phyloP scores from a whole-genome alignment of 2,797 vertebrate genomes.

The Apodemus agrarius region DNA sequence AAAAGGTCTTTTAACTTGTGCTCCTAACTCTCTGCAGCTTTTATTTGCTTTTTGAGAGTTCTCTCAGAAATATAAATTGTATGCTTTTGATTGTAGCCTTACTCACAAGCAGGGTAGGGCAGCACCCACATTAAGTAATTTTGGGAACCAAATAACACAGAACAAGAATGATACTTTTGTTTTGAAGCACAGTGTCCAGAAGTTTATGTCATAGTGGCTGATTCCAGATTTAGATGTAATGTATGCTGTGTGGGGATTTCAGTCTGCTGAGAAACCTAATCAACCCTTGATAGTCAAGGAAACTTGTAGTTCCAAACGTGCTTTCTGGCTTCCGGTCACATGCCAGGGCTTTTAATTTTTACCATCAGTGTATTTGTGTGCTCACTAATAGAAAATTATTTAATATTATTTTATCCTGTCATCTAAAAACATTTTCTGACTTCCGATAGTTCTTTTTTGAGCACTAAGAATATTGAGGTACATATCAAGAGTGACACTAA shows the following conservation, averaged over 20 bases:
- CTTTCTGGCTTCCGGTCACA: conserved; percentile 52
- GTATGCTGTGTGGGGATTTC: conserved; percentile 30
- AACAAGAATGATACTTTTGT: conserved; percentile 54
- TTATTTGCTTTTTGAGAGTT: conserved; percentile 46
- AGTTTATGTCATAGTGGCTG: conserved; percentile 38
- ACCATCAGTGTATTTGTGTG: conserved; percentile 11
- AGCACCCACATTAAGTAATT: conserved; percentile 58
- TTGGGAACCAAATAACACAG: conserved; percentile 24
- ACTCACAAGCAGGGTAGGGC: conserved; percentile 27
- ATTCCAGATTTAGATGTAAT: conserved; percentile 40
- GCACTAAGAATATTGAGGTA: conserved; percentile 10
- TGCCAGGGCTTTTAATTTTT: conserved; percentile 57
- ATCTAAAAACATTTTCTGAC: conserved; percentile 58
- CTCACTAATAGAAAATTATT: conserved; percentile 46
- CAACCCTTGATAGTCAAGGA: conserved; percentile 44
- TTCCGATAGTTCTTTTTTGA: conserved; percentile 18
- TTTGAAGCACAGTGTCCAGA: conserved; percentile 57
- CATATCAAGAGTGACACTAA: conserved; percentile 40
- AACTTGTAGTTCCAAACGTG: conserved; percentile 44
- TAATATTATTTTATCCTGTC: conserved; percentile 33
- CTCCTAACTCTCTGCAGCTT: conserved; percentile 56
- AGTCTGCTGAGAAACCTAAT: conserved; percentile 55
- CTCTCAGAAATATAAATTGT: background rate
- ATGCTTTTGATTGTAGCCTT: conserved; percentile 59
- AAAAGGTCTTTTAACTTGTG: conserved; percentile 11